Conservation (phyloP, 2,888 invertebrate genomes). For the Protodeltote pygarga region DNA sequence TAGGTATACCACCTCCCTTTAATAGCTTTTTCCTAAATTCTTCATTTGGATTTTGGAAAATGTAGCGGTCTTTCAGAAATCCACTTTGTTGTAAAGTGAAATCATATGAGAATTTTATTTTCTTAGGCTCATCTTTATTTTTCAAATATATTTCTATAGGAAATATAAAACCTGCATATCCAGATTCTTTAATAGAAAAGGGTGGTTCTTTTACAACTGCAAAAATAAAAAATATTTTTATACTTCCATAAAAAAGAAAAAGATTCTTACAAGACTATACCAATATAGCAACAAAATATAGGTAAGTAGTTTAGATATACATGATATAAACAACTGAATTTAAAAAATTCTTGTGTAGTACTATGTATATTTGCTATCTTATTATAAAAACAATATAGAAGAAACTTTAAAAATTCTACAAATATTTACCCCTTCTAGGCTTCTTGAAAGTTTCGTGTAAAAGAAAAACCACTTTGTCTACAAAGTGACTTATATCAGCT, state of each 20-base stretch:
- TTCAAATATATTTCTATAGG: slow-evolving; percentile 96
- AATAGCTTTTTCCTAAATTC: slow-evolving; percentile 95
- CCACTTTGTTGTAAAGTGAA: slow-evolving; percentile 92
- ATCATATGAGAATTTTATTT: slow-evolving; percentile 94
- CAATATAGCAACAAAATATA: background rate
- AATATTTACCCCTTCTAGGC: slow-evolving; percentile 93
- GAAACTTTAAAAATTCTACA: background rate
- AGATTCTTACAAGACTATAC: slow-evolving; percentile 1
- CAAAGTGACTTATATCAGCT: slow-evolving; percentile 95
- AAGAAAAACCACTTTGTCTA: slow-evolving; percentile 96
- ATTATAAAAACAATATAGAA: slow-evolving; percentile 5
- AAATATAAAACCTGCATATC: slow-evolving; percentile 97
- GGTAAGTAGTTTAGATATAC: slow-evolving; percentile 1
- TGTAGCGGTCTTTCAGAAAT: slow-evolving; percentile 92
- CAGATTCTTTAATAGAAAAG: slow-evolving; percentile 96
- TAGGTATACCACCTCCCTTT: slow-evolving; percentile 92
- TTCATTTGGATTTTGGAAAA: slow-evolving; percentile 94
- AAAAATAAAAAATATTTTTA: slow-evolving; percentile 57
- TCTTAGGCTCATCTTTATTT: slow-evolving; percentile 96
- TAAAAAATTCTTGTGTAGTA: too few relatives aligned
- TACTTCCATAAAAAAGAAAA: background rate
- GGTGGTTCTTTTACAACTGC: slow-evolving; percentile 96
- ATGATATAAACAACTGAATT: slow-evolving; percentile 31
- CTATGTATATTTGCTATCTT: slow-evolving; percentile 25
- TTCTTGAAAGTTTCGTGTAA: slow-evolving; percentile 97